Evolutionary conservation across 2,888 invertebrate genomes (phyloP).

Genomic region (Boloria euphrosyne): DNA sequence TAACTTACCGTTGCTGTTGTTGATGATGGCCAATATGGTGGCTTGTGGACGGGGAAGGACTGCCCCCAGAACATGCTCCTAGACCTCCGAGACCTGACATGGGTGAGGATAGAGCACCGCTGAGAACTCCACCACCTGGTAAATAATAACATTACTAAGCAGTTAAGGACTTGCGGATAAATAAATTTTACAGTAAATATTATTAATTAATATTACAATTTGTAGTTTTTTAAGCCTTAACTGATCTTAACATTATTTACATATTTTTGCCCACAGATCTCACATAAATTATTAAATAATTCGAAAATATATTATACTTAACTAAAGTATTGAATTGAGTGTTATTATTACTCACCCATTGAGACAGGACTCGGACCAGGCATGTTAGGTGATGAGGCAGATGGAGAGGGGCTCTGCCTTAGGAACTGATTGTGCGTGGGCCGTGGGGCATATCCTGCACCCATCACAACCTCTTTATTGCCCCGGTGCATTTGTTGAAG

Average conservation of each 20-base stretch:
- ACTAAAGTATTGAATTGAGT: no score
- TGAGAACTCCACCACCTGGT: slow-evolving; percentile 62
- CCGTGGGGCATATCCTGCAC: slow-evolving; percentile 76
- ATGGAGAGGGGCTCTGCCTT: slow-evolving; percentile 90
- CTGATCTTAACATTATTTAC: no score
- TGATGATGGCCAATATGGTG: slow-evolving; percentile 81
- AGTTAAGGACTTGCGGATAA: no score
- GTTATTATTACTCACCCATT: slow-evolving; percentile 66
- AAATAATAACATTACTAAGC: background rate
- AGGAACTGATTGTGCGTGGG: slow-evolving; percentile 89
- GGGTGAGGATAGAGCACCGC: slow-evolving; percentile 70
- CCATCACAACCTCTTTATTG: slow-evolving; percentile 68
- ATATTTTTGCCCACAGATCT: no score
- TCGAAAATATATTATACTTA: no score
- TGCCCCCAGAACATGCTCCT: slow-evolving; percentile 80
- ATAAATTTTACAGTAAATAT: no score
- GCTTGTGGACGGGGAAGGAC: slow-evolving; percentile 85
- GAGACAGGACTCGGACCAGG: slow-evolving; percentile 79
- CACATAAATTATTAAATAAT: no score
- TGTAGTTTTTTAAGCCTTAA: no score
- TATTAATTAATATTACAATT: no score
- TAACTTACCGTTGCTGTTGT: slow-evolving; percentile 71
- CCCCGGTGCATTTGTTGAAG: slow-evolving; percentile 74
- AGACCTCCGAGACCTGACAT: slow-evolving; percentile 67
- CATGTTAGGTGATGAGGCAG: slow-evolving; percentile 87